A percentile compares a stretch with the other conserved stretches of the same genome.
Conservation (phyloP, 2,888 invertebrate species). For the Tridacna crocea region DNA sequence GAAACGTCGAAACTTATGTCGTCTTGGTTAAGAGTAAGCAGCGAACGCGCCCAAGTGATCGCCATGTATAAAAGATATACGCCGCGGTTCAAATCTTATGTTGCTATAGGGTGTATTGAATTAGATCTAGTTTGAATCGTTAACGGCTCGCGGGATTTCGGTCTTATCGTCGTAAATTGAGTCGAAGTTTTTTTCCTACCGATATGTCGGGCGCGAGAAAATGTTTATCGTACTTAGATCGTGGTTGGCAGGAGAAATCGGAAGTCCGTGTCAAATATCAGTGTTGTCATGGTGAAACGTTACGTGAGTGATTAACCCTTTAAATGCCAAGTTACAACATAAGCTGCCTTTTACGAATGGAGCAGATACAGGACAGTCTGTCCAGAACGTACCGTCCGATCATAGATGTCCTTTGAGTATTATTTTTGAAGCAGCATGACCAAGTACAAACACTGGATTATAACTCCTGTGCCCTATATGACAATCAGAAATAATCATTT, state of each 20-base stretch:
- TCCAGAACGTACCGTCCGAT: no score
- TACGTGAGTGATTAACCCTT: constrained; percentile 20
- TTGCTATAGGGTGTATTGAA: constrained; percentile 4
- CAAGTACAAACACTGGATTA: no score
- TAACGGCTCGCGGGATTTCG: constrained; percentile 1
- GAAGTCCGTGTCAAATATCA: constrained; percentile 25
- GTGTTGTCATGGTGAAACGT: constrained; percentile 20
- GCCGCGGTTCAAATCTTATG: neutral
- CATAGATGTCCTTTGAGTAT: no score
- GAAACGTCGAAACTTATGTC: no score
- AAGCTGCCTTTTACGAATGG: no score
- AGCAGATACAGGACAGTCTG: no score
- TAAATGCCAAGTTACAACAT: no score
- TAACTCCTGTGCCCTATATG: no score
- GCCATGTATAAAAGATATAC: neutral
- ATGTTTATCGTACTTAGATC: constrained; percentile 1
- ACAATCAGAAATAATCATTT: no score
- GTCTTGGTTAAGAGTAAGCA: no score
- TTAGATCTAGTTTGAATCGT: constrained; percentile 12
- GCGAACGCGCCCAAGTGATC: no score
- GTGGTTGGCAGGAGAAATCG: constrained; percentile 6
- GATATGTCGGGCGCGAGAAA: neutral
- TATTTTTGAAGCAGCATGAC: no score
- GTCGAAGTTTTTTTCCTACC: neutral
- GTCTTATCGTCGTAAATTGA: neutral